Base-by-base conservation (phyloP, 2,888 invertebrate genomes). In the Rhagonycha lutea region DNA sequence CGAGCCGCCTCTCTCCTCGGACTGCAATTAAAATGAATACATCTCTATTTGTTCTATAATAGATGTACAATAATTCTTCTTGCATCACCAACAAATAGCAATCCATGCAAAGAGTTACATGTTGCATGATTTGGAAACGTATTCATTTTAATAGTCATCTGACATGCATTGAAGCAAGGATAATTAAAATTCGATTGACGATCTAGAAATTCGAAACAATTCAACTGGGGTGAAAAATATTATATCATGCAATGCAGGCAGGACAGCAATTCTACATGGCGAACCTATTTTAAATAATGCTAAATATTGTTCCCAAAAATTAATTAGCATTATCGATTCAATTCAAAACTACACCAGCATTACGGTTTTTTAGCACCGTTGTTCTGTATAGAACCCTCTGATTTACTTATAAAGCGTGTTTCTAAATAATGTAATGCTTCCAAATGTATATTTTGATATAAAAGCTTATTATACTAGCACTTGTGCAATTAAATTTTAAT, bases 1-100 rank as follows among this genome's bases (percentile, higher is more conserved):
- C 79, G 85, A 84, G 84, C 87, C 87, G 82, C 89, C 92, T 83
- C 94, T 91, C 86, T 93, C 93, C 87, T 92, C 92, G 83, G 94
- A 94, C 94, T 94, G 90, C 70, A 88, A 88, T 86, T 85, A 86
- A 86, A 86, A 86, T 86, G 85, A 86, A 87, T 86, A 86, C 86
- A 85, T 91, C 90, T 85, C 85, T 83, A 83, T 72, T 72, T 79
- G 77, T 70, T 75, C 77, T 76, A 77, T 32, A 74, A 75, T 65
- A 60, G 60, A 62, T 26, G 76, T 67, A 78, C 72, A 72, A 72
- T 71, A 76, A 73, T 76, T 78, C 67, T 74, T 79, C 68, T 73
- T 72, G 72, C 75, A 70, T 65, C 74, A 73, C 69, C 77, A 71
- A 74, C 67, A 76, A 77, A 75, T 75, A 77, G 76, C 73, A 76